Evolutionary conservation across 2,888 invertebrate species (phyloP), one percentile per base, ranked within the genome.

Genomic region (Lepidochrysops patricia): DNA sequence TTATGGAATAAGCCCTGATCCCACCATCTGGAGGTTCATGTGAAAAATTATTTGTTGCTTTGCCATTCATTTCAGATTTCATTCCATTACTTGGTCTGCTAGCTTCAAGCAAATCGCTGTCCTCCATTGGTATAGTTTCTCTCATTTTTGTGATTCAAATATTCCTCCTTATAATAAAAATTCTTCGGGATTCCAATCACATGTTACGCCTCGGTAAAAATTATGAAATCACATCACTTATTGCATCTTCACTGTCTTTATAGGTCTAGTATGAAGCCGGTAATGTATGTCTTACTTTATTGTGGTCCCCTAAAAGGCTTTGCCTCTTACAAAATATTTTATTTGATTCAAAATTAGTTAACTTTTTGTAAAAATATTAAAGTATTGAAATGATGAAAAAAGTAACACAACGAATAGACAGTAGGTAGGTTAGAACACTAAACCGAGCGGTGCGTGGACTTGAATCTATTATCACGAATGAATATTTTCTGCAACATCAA

Each of bases 1-100:
- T 92, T 13, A 97, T 94, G 63, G 94, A 82, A 92, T 95, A 96
- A 0, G 96, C 97, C 71, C 95, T 91, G 12, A 91, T 67, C 0
- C 96, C 96, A 9, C 96, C 96, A 81, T 97, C 95, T 0, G 94
- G 93, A 23, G 92, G 92, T 27, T 82, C 85, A 56, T 70, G 74
- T 35, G 61, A 60, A 25, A 70, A 69, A 57, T 68, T 67, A 61
- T 66, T 68, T 57, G 60, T 57, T 7, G 64, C 59, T 58, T 62
- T 65, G 6, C 80, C 80, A 70, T 82, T 81, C 29, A 66, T 67
- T 62, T 72, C 74, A 34, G 65, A 34, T 57, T 72, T 77, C 71
- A 68, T 29, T 54, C 64, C 60, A 61, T 60, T 61, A 54, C 68
- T 69, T 27, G 60, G 66, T 57, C 70, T 73, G 57, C 68, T 75